A percentile compares a stretch with the other conserved stretches of the same genome.
Conservation (phyloP, 2,888 invertebrate species). For the Hypomecis punctinalis region DNA sequence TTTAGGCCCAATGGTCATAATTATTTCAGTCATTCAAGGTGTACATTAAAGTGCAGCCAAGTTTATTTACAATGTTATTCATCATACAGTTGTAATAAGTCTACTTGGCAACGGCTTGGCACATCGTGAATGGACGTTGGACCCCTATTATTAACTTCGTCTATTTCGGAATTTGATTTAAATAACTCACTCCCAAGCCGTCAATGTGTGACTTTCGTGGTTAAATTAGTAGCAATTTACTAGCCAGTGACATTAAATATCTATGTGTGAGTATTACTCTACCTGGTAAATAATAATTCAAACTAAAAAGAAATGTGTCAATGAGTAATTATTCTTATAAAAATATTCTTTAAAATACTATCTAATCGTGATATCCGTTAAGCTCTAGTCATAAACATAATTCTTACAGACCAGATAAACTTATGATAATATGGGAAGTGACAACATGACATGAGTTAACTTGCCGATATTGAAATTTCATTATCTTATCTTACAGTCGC, state of each 20-base stretch:
- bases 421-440: slow-evolving; percentile 11
- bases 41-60: not conserved
- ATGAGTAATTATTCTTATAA: not conserved
- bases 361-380: slow-evolving; percentile 9
- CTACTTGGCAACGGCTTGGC: slow-evolving; percentile 42
- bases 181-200: slow-evolving; percentile 23
- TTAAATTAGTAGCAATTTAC: no score
- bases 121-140: slow-evolving; percentile 59
- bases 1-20: not conserved
- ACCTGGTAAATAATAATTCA: no score
- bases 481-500: slow-evolving; percentile 1
- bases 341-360: not conserved
- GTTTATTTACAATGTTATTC: slow-evolving; percentile 5
- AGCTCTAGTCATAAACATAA: slow-evolving; percentile 14
- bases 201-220: not conserved
- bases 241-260: no score
- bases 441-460: not conserved
- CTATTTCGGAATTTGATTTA: slow-evolving; percentile 36
- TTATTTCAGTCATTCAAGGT: not conserved
- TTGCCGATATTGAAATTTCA: not conserved
- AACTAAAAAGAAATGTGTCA: not conserved
- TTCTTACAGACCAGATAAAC: slow-evolving; percentile 22
- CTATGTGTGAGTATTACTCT: no score
- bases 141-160: slow-evolving; percentile 60
- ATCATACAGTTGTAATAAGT: slow-evolving; percentile 19